phyloP scores from a whole-genome alignment of 2,797 vertebrate genomes.

The Momotus momota region DNA sequence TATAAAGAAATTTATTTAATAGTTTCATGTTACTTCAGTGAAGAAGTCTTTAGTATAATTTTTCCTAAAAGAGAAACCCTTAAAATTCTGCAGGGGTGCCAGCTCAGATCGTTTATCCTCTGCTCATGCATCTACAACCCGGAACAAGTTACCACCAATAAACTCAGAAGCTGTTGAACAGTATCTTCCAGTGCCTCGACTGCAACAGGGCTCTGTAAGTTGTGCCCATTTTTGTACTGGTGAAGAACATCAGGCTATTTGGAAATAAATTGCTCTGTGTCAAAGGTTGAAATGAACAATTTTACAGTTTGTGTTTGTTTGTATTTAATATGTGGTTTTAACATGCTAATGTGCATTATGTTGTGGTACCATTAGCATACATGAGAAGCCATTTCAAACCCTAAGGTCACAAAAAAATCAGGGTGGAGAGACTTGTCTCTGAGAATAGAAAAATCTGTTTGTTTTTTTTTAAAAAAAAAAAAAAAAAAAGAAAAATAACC shows the following conservation, averaged over 20 bases:
- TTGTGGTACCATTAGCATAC: neutral
- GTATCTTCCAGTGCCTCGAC: constrained; percentile 25
- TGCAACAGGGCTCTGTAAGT: constrained; percentile 79
- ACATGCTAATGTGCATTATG: neutral
- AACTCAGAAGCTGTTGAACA: constrained; percentile 72
- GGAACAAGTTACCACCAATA: constrained; percentile 81
- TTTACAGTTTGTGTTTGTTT: neutral
- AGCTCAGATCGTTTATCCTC: constrained; percentile 70
- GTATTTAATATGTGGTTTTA: neutral
- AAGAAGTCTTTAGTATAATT: neutral
- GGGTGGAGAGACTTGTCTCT: neutral
- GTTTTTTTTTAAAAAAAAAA: neutral
- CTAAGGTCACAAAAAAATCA: neutral
- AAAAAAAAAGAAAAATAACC: no score
- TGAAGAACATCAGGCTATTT: neutral
- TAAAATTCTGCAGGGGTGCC: constrained; percentile 72
- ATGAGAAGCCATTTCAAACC: neutral
- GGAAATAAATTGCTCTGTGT: neutral
- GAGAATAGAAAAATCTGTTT: neutral
- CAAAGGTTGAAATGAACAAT: neutral
- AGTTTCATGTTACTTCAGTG: neutral
- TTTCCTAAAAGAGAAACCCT: neutral
- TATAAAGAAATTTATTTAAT: neutral
- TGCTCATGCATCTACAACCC: constrained; percentile 5
- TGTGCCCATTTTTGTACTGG: neutral